phyloP scores from a whole-genome alignment of 2,113 vertebrate species.

The Podilymbus podiceps region DNA sequence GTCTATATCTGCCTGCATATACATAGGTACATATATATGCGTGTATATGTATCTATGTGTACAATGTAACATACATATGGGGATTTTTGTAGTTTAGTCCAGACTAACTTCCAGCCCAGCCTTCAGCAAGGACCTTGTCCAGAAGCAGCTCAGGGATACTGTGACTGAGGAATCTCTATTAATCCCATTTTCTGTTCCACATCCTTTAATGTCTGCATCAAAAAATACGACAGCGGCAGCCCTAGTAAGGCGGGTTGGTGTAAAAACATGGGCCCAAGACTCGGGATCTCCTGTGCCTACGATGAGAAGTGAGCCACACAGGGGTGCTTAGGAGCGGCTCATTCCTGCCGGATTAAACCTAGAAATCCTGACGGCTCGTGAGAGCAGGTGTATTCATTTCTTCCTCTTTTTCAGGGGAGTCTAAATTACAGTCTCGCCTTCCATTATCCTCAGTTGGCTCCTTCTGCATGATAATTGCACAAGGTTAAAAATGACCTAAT shows the following conservation, averaged over 20 bases:
- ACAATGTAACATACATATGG: not conserved
- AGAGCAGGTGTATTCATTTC: not conserved
- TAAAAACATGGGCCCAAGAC: not conserved
- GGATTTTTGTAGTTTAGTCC: not conserved
- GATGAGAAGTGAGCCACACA: not conserved
- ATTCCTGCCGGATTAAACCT: not conserved
- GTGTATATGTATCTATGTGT: not conserved
- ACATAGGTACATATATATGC: not conserved
- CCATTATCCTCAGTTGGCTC: conserved; percentile 22
- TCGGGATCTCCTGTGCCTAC: not conserved
- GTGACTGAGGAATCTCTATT: not conserved
- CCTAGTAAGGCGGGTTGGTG: not conserved
- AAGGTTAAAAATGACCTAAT: conserved; percentile 54
- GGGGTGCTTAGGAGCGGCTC: not conserved
- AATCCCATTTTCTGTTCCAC: not conserved
- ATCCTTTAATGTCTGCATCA: not conserved
- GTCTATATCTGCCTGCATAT: not conserved
- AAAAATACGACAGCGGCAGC: not conserved
- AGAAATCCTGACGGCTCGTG: not conserved
- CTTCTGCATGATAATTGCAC: conserved; percentile 33
- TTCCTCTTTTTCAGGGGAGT: conserved; percentile 15
- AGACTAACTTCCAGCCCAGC: not conserved
- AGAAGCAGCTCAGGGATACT: not conserved
- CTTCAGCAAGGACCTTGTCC: not conserved
- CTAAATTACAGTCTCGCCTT: conserved; percentile 11